Evolutionary conservation across 2,888 invertebrate genomes (phyloP).

Genomic region (Ommatoiulus sabulosus): DNA sequence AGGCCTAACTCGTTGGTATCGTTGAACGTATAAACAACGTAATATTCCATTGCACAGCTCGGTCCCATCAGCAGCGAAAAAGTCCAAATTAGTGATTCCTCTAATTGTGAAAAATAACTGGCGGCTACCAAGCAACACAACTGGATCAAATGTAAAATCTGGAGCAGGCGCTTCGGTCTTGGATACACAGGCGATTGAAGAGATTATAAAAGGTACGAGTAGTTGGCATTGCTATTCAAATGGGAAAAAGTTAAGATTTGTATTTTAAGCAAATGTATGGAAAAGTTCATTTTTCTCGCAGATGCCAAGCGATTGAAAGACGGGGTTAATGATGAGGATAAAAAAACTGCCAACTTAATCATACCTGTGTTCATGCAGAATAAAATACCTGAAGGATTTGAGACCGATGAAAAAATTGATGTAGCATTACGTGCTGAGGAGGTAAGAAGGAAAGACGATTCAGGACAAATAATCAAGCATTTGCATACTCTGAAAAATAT

Average conservation of each 20-base stretch:
- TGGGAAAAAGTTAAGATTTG: neutral
- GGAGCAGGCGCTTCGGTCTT: slow-evolving; percentile 59
- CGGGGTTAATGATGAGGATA: slow-evolving; percentile 26
- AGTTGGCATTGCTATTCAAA: slow-evolving; percentile 57
- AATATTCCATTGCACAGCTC: slow-evolving; percentile 20
- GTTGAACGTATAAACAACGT: neutral
- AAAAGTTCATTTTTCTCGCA: slow-evolving; percentile 55
- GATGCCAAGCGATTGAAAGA: slow-evolving; percentile 51
- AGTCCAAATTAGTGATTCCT: slow-evolving; percentile 67
- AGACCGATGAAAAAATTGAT: slow-evolving; percentile 69
- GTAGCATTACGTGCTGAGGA: slow-evolving; percentile 68
- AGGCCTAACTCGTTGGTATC: neutral
- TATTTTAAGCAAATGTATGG: neutral
- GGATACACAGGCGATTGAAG: slow-evolving; percentile 64
- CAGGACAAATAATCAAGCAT: neutral
- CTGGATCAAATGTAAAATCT: slow-evolving; percentile 57
- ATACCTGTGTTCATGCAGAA: slow-evolving; percentile 69
- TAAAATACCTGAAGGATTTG: slow-evolving; percentile 69
- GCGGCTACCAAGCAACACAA: slow-evolving; percentile 62
- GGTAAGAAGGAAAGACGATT: slow-evolving; percentile 62
- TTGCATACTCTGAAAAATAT: neutral
- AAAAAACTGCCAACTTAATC: slow-evolving; percentile 59
- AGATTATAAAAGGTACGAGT: slow-evolving; percentile 63
- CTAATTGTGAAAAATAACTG: slow-evolving; percentile 68
- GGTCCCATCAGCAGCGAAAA: slow-evolving; percentile 60